These are phyloP conservation scores for Crenuchus spilurus DNA, from an alignment of 2,797 vertebrate species.

Conservation along the genomic window DNA sequence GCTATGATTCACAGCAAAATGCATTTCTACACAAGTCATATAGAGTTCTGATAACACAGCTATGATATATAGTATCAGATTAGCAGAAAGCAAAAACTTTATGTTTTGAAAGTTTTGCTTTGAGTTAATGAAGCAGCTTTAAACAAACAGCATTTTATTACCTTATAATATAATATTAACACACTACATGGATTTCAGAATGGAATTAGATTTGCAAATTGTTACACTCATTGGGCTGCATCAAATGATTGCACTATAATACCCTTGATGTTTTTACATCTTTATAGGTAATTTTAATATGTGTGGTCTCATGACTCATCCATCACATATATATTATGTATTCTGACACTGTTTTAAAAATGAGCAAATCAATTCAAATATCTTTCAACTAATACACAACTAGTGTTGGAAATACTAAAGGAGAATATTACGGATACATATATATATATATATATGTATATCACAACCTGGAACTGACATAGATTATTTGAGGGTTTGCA, in stretches of 20 bases:
- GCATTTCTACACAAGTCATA: slow-evolving; percentile 9
- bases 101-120: background rate
- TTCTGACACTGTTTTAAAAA: background rate
- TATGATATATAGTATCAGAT: background rate
- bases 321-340: background rate
- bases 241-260: background rate
- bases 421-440: too few species aligned
- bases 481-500: too few species aligned
- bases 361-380: background rate
- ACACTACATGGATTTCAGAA: background rate
- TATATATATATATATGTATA: too few species aligned
- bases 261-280: background rate
- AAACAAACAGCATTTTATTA: background rate
- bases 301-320: background rate
- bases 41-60: background rate
- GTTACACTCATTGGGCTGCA: background rate
- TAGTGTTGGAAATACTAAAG: too few species aligned
- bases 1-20: slow-evolving; percentile 5
- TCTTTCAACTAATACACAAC: background rate
- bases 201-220: background rate
- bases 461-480: too few species aligned
- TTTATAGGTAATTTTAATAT: background rate
- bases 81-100: slow-evolving; percentile 4
- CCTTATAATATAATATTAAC: background rate
- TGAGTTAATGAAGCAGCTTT: background rate